phyloP scores from a whole-genome alignment of 2,888 invertebrate genomes.

The Tricholauxania praeusta region DNA sequence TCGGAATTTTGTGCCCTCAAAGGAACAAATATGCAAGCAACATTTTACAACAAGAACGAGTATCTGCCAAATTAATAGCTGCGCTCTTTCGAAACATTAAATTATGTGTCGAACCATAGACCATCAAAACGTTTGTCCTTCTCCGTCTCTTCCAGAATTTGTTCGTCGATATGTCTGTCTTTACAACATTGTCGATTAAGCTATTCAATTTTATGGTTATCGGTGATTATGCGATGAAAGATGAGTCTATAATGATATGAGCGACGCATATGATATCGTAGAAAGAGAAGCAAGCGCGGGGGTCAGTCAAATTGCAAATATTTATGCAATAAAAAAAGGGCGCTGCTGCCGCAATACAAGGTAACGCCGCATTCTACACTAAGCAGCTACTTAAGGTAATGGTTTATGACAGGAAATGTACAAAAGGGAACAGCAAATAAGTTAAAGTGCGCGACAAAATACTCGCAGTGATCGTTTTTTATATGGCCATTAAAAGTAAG shows the following conservation, averaged over 20 bases:
- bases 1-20: slow-evolving; percentile 25
- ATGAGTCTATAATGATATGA: slow-evolving; percentile 28
- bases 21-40: slow-evolving; percentile 11
- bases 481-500: neutral
- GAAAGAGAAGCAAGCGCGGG: too few species aligned
- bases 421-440: neutral
- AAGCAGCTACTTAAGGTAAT: slow-evolving; percentile 4
- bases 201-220: slow-evolving; percentile 38
- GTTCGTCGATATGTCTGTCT: neutral
- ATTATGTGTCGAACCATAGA: slow-evolving; percentile 1
- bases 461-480: too few species aligned
- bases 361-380: neutral
- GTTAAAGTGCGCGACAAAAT: too few species aligned
- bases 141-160: neutral
- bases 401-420: slow-evolving; percentile 16
- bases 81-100: slow-evolving; percentile 25
- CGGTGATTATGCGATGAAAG: slow-evolving; percentile 37
- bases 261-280: too few species aligned
- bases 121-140: neutral
- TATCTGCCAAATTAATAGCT: slow-evolving; percentile 32
- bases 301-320: too few species aligned
- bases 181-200: slow-evolving; percentile 29
- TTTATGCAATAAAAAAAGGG: too few species aligned
- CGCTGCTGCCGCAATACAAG: too few species aligned
- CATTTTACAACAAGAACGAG: neutral